Evolutionary conservation across 2,797 vertebrate species (phyloP).

Genomic region (Salmo trutta): DNA sequence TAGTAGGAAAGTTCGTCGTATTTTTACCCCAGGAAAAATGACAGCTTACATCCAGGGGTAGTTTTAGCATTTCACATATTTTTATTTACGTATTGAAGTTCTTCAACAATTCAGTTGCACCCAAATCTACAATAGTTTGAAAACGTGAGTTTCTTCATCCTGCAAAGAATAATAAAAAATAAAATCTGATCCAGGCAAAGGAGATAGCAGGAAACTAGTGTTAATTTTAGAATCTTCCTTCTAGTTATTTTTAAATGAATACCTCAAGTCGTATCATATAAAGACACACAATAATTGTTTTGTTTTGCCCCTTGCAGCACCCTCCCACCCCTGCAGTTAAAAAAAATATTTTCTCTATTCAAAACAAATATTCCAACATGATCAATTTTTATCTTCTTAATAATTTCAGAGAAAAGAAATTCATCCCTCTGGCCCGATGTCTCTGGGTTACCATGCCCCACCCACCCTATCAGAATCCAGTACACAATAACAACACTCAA

Average conservation of each 20-base stretch:
- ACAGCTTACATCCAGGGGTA: neutral
- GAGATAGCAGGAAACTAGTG: slow-evolving; percentile 82
- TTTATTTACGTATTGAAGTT: slow-evolving; percentile 83
- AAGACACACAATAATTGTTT: slow-evolving; percentile 69
- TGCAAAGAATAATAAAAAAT: slow-evolving; percentile 84
- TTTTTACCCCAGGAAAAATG: neutral
- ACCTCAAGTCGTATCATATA: slow-evolving; percentile 76
- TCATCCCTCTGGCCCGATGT: slow-evolving; percentile 61
- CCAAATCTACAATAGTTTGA: slow-evolving; percentile 85
- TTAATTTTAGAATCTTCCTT: slow-evolving; percentile 81
- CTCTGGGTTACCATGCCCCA: slow-evolving; percentile 56
- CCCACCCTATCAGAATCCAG: slow-evolving; percentile 66
- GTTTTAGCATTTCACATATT: slow-evolving; percentile 80
- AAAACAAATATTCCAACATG: slow-evolving; percentile 83
- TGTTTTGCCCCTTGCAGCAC: slow-evolving; percentile 75
- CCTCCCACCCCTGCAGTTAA: slow-evolving; percentile 79
- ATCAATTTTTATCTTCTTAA: slow-evolving; percentile 71
- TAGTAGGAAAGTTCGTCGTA: neutral
- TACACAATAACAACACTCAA: slow-evolving; percentile 64
- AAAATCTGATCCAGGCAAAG: slow-evolving; percentile 83
- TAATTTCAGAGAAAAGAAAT: slow-evolving; percentile 78
- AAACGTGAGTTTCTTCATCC: slow-evolving; percentile 83
- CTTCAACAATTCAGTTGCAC: slow-evolving; percentile 83
- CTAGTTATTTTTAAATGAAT: slow-evolving; percentile 81
- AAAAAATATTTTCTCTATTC: slow-evolving; percentile 86